Evolutionary conservation across 2,888 invertebrate genomes (phyloP).

Genomic region (Podotricha telesiphe): DNA sequence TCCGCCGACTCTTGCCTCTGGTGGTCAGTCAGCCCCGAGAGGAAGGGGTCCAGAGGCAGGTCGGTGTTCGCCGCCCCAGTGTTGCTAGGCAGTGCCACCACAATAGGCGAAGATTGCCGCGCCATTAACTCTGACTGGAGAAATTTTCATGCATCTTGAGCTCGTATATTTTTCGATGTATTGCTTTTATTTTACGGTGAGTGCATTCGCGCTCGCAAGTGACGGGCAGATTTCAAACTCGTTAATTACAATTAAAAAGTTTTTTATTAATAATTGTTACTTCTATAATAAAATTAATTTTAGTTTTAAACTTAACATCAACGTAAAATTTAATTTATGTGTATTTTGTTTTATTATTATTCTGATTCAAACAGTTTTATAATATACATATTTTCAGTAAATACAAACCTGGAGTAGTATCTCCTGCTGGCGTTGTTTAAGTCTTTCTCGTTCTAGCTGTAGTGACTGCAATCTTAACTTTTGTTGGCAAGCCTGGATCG

Average conservation of each 20-base stretch:
- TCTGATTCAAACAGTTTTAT: not conserved
- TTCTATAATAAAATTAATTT: not conserved
- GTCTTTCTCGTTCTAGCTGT: constrained; percentile 93
- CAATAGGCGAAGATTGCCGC: constrained; percentile 81
- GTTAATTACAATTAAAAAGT: constrained; percentile 14
- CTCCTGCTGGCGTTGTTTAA: constrained; percentile 95
- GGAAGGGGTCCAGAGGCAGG: constrained; percentile 89
- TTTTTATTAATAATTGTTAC: not conserved
- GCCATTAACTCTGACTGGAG: constrained; percentile 89
- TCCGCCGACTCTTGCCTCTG: constrained; percentile 97
- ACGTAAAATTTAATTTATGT: not conserved
- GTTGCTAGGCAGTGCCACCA: constrained; percentile 69
- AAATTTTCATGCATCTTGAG: constrained; percentile 44
- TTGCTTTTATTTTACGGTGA: constrained; percentile 41
- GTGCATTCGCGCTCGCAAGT: constrained; percentile 29
- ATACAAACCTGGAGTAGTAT: constrained; percentile 90
- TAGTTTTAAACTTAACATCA: not conserved
- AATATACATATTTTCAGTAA: too few species aligned
- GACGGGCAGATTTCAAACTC: constrained; percentile 22
- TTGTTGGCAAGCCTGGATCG: constrained; percentile 87
- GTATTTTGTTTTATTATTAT: not conserved
- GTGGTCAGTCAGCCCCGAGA: constrained; percentile 93
- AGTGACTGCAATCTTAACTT: constrained; percentile 91
- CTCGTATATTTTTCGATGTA: constrained; percentile 38
- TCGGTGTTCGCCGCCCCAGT: constrained; percentile 83